Base-by-base conservation (phyloP, 1,140 invertebrate species). In the Bombus waltoni region DNA sequence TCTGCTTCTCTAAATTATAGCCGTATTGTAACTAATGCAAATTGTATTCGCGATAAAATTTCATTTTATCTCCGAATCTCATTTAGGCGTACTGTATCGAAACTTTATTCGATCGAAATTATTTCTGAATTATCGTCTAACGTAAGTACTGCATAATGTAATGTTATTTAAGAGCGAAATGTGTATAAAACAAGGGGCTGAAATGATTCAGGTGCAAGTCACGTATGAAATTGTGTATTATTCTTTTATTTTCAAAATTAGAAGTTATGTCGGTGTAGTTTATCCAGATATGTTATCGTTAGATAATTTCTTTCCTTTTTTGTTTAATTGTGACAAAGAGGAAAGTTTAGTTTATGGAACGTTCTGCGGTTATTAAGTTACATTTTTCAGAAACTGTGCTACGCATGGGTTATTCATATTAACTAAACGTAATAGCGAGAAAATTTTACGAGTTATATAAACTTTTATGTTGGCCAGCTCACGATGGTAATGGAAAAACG, bases 371-470 rank as follows among this genome's bases (percentile, higher is more conserved):
- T 47, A 82, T 65, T 83, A 40, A 68, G 18, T 83, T 76, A 68
- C 59, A 53, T 40, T 76, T 76, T 6, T 25, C 57, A 35, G 35
- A 44, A 59, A 83, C 72, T 66, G 73, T 18, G 73, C 44, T n/a
- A 57, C 62, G 35, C n/a, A 28, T 15, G 28, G 15, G 44, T n/a
- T 83, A 42, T 42, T 76, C 68, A 66, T 77, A 76, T 83, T 47
- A 76, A 68, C 44, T 11, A 62, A 76, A 68, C 62, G 44, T 76
- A 83, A 83, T 76, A 62, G 72, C 22, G 73, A 44, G 62, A 68
- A 77, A 83, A 83, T 83, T 83, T 83, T 76, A 83, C 81, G 81
- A 77, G 81, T 77, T 83, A 42, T 44, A 76, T 77, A 83, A 83
- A 76, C 73, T 83, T 83, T 83, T 77, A 68, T 28, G 81, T 47